Evolutionary conservation across 2,113 vertebrate species (phyloP).

Genomic region (Pseudorectes ferrugineus): DNA sequence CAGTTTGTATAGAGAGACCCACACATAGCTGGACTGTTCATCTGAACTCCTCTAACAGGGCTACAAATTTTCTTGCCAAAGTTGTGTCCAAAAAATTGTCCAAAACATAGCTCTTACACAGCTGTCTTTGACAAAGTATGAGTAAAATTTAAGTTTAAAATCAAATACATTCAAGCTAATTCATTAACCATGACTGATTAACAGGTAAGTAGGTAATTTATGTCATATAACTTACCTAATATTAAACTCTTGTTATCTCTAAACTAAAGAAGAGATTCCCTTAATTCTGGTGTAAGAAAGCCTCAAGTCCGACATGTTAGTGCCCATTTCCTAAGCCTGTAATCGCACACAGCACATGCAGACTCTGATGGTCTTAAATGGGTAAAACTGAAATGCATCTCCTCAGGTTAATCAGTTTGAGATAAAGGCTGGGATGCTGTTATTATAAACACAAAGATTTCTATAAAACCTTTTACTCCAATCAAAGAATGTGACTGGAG

Average conservation of each 20-base stretch:
- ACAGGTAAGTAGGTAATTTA: background rate
- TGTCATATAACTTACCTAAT: background rate
- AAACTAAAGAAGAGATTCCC: background rate
- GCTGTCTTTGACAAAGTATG: background rate
- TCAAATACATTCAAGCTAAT: background rate
- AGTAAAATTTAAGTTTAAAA: background rate
- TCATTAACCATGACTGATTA: background rate
- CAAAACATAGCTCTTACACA: background rate
- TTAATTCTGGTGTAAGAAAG: background rate
- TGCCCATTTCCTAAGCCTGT: background rate
- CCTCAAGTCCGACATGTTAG: background rate
- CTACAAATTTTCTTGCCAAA: background rate
- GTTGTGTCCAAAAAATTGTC: background rate
- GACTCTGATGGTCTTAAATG: background rate
- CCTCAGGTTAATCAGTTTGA: background rate
- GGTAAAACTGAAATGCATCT: background rate
- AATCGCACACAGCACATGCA: fast-evolving
- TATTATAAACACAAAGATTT: background rate
- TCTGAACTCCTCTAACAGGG: background rate
- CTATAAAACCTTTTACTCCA: background rate
- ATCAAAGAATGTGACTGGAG: background rate
- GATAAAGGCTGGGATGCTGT: fast-evolving
- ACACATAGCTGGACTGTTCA: background rate
- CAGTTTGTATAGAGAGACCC: background rate
- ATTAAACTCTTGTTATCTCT: background rate